Evolutionary conservation across 2,888 invertebrate genomes (phyloP).

Genomic region (Lissonota sp.): DNA sequence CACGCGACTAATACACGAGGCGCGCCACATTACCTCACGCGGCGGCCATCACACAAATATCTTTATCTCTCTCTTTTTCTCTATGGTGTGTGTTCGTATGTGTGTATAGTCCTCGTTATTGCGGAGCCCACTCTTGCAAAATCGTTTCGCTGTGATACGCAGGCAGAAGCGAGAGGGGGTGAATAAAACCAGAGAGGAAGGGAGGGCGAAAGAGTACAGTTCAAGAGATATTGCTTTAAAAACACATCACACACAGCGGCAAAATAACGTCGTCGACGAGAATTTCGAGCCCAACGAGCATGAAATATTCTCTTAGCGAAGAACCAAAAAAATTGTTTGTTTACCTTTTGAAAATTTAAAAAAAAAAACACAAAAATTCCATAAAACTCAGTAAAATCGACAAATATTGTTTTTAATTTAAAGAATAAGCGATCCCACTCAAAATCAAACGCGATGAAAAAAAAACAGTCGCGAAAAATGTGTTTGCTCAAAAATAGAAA

Average conservation of each 20-base stretch:
- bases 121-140: not conserved
- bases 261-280: conserved; percentile 6
- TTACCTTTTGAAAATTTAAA: not conserved
- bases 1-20: conserved; percentile 83
- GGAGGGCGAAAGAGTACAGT: not conserved
- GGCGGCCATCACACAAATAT: conserved; percentile 51
- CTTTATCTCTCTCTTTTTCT: not conserved
- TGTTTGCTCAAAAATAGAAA: conserved; percentile 48
- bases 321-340: conserved; percentile 1
- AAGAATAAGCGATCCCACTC: no score
- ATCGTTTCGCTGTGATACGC: conserved; percentile 3
- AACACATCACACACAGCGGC: conserved; percentile 3
- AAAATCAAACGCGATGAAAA: not conserved
- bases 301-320: conserved; percentile 28
- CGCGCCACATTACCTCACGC: conserved; percentile 76
- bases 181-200: not conserved
- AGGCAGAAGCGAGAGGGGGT: not conserved
- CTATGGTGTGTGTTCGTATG: not conserved
- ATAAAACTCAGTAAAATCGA: no score
- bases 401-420: no score
- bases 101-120: no score
- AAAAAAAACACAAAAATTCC: not conserved
- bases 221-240: not conserved
- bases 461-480: not conserved
- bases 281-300: conserved; percentile 25